Evolutionary conservation across 2,888 invertebrate species (phyloP).

Genomic region (Diabrotica balteata): DNA sequence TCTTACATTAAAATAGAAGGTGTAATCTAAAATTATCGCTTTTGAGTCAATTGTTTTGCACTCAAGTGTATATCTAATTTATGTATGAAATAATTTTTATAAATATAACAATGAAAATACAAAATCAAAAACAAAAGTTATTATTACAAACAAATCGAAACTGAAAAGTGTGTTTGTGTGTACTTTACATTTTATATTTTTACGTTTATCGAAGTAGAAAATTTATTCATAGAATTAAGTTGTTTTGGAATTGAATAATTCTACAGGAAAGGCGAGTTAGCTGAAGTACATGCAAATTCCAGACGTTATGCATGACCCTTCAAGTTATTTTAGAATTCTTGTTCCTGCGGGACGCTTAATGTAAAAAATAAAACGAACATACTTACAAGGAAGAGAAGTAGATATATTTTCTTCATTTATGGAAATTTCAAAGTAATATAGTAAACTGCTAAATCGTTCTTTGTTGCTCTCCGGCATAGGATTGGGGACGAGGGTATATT

Average conservation of each 20-base stretch:
- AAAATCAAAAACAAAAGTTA: background rate
- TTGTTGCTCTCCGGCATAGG: too few relatives aligned
- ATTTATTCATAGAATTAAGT: slow-evolving; percentile 25
- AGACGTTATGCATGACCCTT: slow-evolving; percentile 17
- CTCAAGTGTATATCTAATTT: too few relatives aligned
- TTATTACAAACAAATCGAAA: background rate
- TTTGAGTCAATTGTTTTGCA: too few relatives aligned
- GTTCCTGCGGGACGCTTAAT: slow-evolving; percentile 14
- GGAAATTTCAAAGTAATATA: background rate
- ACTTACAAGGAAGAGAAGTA: slow-evolving; percentile 1
- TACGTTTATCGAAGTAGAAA: slow-evolving; percentile 14
- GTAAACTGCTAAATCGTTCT: background rate
- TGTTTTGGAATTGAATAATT: slow-evolving; percentile 24
- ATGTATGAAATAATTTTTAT: too few relatives aligned
- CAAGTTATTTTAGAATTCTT: slow-evolving; percentile 16
- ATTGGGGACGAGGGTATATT: too few relatives aligned
- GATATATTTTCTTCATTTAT: slow-evolving; percentile 6
- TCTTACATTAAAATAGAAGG: too few relatives aligned
- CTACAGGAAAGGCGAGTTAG: slow-evolving; percentile 12
- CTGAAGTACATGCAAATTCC: slow-evolving; percentile 21
- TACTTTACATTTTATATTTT: slow-evolving; percentile 9
- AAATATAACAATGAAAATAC: background rate
- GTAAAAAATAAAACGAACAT: slow-evolving; percentile 16
- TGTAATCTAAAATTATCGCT: too few relatives aligned
- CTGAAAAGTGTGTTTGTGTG: background rate